These are phyloP conservation scores for Cephus spinipes DNA, from an alignment of 2,888 invertebrate species.

Conservation along the genomic window DNA sequence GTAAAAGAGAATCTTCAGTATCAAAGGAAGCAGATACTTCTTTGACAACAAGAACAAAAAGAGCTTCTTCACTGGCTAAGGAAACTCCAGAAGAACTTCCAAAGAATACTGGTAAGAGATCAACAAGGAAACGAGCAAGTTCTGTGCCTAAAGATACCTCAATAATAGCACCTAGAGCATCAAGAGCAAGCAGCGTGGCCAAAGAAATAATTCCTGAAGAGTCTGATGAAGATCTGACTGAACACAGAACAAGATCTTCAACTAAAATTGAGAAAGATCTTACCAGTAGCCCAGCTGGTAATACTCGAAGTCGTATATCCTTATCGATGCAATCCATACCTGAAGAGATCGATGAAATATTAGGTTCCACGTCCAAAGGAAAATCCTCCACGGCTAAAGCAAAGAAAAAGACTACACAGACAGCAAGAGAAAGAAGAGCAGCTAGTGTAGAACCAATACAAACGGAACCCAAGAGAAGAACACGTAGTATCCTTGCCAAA, in stretches of 20 bases:
- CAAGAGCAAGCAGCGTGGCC: conserved; percentile 38
- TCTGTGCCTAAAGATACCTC: conserved; percentile 50
- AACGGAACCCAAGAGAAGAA: conserved; percentile 28
- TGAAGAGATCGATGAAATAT: conserved; percentile 49
- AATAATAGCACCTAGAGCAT: conserved; percentile 21
- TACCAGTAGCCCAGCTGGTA: conserved; percentile 34
- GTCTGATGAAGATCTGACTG: not conserved
- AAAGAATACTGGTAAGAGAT: not conserved
- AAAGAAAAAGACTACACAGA: not conserved
- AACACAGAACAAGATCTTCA: conserved; percentile 1
- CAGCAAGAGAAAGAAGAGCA: conserved; percentile 44
- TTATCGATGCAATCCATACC: conserved; percentile 51
- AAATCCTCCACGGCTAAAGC: conserved; percentile 19
- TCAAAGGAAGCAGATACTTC: conserved; percentile 19
- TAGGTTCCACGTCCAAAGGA: conserved; percentile 27
- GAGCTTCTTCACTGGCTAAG: conserved; percentile 29
- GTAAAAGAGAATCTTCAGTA: conserved; percentile 21
- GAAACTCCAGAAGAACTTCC: conserved; percentile 21
- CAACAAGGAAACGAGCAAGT: conserved; percentile 39
- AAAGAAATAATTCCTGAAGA: conserved; percentile 44
- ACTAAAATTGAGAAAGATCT: conserved; percentile 6
- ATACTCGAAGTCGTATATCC: conserved; percentile 43
- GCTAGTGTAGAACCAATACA: conserved; percentile 45
- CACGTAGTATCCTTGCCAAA: conserved; percentile 38
- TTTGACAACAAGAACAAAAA: conserved; percentile 21